Percentiles rank a stretch among this genome's conserved stretches.
phyloP scores from a whole-genome alignment of 2,888 invertebrate genomes.

The Formica aserva region DNA sequence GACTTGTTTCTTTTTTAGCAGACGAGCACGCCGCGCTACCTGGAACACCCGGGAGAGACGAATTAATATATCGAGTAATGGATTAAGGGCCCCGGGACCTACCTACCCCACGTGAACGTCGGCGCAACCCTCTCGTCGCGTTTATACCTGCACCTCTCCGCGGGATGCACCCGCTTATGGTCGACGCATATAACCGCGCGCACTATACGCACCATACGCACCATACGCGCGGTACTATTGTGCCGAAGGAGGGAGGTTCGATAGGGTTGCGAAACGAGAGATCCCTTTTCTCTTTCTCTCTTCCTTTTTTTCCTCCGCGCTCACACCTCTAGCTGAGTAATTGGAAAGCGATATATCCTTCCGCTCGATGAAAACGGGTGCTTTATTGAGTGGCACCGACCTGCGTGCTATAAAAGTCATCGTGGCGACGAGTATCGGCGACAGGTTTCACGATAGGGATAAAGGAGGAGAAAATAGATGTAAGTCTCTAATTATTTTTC shows the following conservation, averaged over 20 bases:
- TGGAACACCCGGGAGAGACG: constrained; percentile 72
- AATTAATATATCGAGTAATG: constrained; percentile 82
- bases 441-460: constrained; percentile 62
- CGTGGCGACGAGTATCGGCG: constrained; percentile 51
- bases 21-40: constrained; percentile 68
- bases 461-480: not conserved
- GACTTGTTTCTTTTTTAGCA: constrained; percentile 49
- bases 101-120: constrained; percentile 69
- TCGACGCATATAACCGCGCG: constrained; percentile 34
- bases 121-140: constrained; percentile 70
- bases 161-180: constrained; percentile 69
- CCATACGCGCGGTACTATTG: constrained; percentile 57
- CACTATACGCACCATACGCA: constrained; percentile 61
- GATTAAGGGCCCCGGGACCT: constrained; percentile 74
- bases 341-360: constrained; percentile 77
- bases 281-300: constrained; percentile 39
- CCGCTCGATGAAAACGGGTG: constrained; percentile 66
- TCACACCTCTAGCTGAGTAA: constrained; percentile 68
- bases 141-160: constrained; percentile 70
- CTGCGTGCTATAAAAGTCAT: constrained; percentile 60
- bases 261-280: constrained; percentile 72
- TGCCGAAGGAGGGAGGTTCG: constrained; percentile 55
- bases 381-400: constrained; percentile 68
- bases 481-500: not conserved
- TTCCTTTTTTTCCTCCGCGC: constrained; percentile 39